Conservation (phyloP, 2,797 vertebrate species). For the Chelidonichthys spinosus region DNA sequence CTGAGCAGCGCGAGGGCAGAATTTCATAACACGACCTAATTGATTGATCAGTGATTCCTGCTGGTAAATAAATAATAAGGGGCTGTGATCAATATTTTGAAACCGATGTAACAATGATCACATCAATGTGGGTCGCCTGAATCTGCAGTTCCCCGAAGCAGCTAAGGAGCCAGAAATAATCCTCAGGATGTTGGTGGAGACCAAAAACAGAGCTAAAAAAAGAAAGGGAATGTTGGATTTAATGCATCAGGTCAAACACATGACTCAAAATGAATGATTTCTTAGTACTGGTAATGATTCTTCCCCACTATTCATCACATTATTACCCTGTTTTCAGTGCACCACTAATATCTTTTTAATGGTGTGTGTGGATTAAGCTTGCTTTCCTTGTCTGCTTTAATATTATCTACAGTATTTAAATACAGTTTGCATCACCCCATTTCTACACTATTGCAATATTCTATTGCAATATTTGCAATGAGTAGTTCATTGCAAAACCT, state of each 20-base stretch:
- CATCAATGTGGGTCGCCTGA: neutral
- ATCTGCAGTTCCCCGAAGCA: neutral
- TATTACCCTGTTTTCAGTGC: neutral
- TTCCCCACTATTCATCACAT: neutral
- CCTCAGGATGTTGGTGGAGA: neutral
- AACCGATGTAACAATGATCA: neutral
- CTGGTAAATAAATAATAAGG: slow-evolving; percentile 9
- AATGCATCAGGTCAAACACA: neutral
- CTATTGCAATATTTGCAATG: no score
- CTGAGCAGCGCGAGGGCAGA: neutral
- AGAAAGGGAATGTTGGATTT: neutral
- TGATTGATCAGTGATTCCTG: neutral
- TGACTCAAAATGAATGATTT: neutral
- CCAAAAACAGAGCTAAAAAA: neutral
- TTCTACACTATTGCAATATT: neutral
- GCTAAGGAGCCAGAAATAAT: neutral
- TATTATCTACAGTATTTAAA: neutral
- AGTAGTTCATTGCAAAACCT: neutral
- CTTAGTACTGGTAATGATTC: neutral
- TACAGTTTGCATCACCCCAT: neutral
- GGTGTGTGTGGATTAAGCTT: neutral
- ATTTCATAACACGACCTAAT: slow-evolving; percentile 4
- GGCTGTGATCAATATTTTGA: neutral
- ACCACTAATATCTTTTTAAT: neutral
- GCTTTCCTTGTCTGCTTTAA: no score